Percentiles rank a stretch among this genome's conserved stretches.
Conservation (phyloP, 1,140 invertebrate species). For the Amyelois transitella region DNA sequence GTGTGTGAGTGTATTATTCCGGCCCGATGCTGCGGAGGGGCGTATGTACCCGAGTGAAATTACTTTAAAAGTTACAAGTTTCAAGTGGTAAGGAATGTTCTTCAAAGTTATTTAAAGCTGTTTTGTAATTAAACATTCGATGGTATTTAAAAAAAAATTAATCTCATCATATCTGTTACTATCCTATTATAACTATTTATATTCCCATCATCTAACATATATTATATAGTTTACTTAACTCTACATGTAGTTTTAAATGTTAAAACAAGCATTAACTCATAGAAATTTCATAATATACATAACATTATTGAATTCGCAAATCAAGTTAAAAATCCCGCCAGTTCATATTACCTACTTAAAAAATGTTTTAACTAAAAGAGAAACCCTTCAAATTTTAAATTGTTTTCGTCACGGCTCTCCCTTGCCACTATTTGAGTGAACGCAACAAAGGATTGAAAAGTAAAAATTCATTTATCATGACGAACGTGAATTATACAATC, state of each 20-base stretch:
- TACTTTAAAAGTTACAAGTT: constrained; percentile 63
- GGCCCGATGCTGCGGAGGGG: constrained; percentile 37
- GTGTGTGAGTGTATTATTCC: constrained; percentile 26
- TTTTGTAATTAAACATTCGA: neutral
- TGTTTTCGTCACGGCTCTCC: constrained; percentile 67
- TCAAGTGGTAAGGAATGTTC: constrained; percentile 67
- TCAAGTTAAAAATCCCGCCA: constrained; percentile 60
- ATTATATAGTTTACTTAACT: too few relatives aligned
- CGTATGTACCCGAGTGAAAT: constrained; percentile 68
- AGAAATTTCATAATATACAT: neutral
- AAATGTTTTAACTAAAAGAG: constrained; percentile 62
- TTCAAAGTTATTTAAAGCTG: neutral
- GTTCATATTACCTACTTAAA: constrained; percentile 65
- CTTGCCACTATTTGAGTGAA: constrained; percentile 43
- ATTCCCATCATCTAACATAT: too few relatives aligned
- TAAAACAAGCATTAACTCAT: too few relatives aligned
- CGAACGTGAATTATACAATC: constrained; percentile 37
- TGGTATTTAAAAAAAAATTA: too few relatives aligned
- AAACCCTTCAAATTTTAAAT: constrained; percentile 69
- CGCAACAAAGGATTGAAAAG: constrained; percentile 33
- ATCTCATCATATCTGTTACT: too few relatives aligned
- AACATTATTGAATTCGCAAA: constrained; percentile 66
- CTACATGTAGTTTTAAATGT: too few relatives aligned
- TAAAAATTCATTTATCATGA: constrained; percentile 28
- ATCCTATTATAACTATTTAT: too few relatives aligned